A percentile compares a stretch with the other conserved stretches of the same genome.
phyloP scores from a whole-genome alignment of 2,888 invertebrate genomes.

The Chloroclysta siterata region DNA sequence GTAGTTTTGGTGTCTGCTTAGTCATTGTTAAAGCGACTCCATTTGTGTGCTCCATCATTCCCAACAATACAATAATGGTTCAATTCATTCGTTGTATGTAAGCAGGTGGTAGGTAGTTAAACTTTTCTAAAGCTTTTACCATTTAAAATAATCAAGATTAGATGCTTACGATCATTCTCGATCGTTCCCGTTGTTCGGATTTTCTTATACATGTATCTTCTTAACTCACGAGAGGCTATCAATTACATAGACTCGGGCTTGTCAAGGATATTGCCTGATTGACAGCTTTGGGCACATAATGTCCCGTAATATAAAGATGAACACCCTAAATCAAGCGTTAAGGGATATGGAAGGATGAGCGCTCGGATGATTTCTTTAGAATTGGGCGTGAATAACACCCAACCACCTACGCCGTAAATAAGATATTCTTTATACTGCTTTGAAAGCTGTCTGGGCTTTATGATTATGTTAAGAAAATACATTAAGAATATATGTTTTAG shows the following conservation, averaged over 20 bases:
- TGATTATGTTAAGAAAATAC: conserved; percentile 39
- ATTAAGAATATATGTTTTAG: conserved; percentile 27
- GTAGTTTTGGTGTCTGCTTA: conserved; percentile 57
- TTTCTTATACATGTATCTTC: conserved; percentile 35
- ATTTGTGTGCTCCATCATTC: conserved; percentile 60
- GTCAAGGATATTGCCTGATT: conserved; percentile 70
- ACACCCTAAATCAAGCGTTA: conserved; percentile 57
- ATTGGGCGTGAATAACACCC: conserved; percentile 58
- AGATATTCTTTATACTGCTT: conserved; percentile 48
- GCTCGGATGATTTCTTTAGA: conserved; percentile 60
- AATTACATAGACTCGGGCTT: conserved; percentile 63
- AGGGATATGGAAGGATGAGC: conserved; percentile 63
- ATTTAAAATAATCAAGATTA: conserved; percentile 46
- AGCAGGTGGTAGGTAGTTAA: conserved; percentile 38
- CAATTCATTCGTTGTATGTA: conserved; percentile 54
- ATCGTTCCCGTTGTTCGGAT: conserved; percentile 39
- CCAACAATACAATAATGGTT: conserved; percentile 60
- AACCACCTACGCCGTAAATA: conserved; percentile 53
- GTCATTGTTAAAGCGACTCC: conserved; percentile 59
- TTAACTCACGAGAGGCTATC: conserved; percentile 61
- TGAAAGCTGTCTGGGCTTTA: conserved; percentile 44
- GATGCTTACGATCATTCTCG: no score
- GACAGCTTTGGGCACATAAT: conserved; percentile 66
- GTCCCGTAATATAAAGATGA: conserved; percentile 53
- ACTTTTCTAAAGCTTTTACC: conserved; percentile 52